Conservation (phyloP, 2,113 vertebrate species). For the Corythoichthys haematopterus region DNA sequence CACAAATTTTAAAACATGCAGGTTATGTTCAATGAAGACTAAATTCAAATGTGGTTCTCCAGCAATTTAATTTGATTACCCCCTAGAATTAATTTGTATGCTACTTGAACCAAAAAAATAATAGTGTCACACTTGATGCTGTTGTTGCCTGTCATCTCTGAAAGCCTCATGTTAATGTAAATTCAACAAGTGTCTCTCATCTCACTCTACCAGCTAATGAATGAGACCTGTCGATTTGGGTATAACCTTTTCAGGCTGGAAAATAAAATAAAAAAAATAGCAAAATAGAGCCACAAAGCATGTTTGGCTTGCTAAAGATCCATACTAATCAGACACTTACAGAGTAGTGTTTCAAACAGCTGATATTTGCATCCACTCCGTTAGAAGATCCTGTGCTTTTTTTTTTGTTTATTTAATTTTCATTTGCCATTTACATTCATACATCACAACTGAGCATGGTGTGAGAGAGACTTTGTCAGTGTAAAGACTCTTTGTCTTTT, state of each 20-base stretch:
- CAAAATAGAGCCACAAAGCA: slow-evolving; percentile 47
- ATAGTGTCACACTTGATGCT: not conserved
- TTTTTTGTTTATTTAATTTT: slow-evolving; percentile 35
- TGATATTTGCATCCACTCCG: slow-evolving; percentile 45
- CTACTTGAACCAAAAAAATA: slow-evolving; percentile 1
- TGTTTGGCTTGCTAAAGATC: slow-evolving; percentile 49
- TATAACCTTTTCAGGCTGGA: slow-evolving; percentile 23
- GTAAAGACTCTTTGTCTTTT: slow-evolving; percentile 34
- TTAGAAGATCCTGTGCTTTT: slow-evolving; percentile 28
- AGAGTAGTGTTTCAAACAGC: slow-evolving; percentile 40
- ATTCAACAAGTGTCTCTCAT: slow-evolving; percentile 25
- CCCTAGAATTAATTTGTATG: not conserved
- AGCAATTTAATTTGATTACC: not conserved
- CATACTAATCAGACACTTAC: slow-evolving; percentile 55
- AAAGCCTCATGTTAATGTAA: slow-evolving; percentile 30
- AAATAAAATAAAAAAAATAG: not conserved
- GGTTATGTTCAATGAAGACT: not conserved
- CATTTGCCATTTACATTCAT: slow-evolving; percentile 29
- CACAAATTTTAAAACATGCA: not conserved
- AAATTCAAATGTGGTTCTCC: not conserved
- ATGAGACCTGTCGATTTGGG: slow-evolving; percentile 52
- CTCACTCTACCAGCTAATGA: slow-evolving; percentile 52
- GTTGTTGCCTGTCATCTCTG: slow-evolving; percentile 12
- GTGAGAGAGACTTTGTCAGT: slow-evolving; percentile 27
- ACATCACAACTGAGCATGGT: slow-evolving; percentile 21